Evolutionary conservation across 2,888 invertebrate genomes (phyloP).

Genomic region (Cataglyphis livida): DNA sequence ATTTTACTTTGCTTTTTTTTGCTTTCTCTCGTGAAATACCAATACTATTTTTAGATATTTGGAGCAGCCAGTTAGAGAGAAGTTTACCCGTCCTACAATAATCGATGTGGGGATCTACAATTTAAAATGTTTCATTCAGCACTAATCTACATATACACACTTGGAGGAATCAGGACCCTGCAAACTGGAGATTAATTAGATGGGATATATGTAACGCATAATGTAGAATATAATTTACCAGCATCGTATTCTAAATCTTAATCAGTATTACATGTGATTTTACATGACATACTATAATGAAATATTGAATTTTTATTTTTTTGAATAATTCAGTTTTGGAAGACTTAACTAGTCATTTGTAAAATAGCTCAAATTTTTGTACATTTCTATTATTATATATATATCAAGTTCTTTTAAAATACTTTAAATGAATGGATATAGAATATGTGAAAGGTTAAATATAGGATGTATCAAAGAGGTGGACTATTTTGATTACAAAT

Average conservation of each 20-base stretch:
- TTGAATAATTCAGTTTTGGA: conserved; percentile 15
- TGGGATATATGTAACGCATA: conserved; percentile 56
- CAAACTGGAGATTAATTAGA: conserved; percentile 67
- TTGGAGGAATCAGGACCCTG: conserved; percentile 70
- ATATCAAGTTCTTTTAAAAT: background rate
- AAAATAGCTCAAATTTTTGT: conserved; percentile 48
- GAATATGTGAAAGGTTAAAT: conserved; percentile 14
- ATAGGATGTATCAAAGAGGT: background rate
- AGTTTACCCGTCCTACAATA: conserved; percentile 68
- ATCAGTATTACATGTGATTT: conserved; percentile 51
- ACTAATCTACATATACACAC: conserved; percentile 64
- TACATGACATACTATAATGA: conserved; percentile 38
- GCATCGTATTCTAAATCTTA: conserved; percentile 57
- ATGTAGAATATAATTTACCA: conserved; percentile 62
- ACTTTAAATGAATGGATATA: conserved; percentile 2
- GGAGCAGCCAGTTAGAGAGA: conserved; percentile 72
- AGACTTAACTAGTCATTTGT: conserved; percentile 60
- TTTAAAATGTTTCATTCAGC: conserved; percentile 71
- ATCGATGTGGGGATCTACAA: conserved; percentile 58
- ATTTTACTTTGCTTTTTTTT: conserved; percentile 74
- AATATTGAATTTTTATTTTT: conserved; percentile 36
- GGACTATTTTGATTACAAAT: background rate
- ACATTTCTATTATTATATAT: conserved; percentile 2
- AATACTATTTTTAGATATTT: conserved; percentile 76
- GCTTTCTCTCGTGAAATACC: conserved; percentile 74